phyloP scores from a whole-genome alignment of 2,797 vertebrate species.

The Lophius americanus region DNA sequence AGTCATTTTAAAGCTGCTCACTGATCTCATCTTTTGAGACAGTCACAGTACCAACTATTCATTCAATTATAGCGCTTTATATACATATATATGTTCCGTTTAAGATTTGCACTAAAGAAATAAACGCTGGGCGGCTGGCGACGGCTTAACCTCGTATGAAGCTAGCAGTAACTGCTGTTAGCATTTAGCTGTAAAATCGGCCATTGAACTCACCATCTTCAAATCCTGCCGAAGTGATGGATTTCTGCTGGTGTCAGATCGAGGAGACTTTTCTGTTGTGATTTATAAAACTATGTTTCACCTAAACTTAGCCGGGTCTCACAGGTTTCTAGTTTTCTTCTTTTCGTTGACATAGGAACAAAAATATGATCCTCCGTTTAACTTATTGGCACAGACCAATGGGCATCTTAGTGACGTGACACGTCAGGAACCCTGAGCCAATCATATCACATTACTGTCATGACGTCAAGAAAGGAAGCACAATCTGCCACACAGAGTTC shows the following conservation, averaged over 20 bases:
- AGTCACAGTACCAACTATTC: too few species aligned
- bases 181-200: constrained; percentile 54
- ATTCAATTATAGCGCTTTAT: not conserved
- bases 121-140: constrained; percentile 41
- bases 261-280: constrained; percentile 15
- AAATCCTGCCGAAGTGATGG: constrained; percentile 30
- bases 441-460: constrained; percentile 6
- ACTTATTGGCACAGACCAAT: constrained; percentile 73
- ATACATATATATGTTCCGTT: not conserved
- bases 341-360: constrained; percentile 86
- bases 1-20: constrained; percentile 4
- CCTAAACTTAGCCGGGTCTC: constrained; percentile 50
- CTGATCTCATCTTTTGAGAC: not conserved
- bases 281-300: constrained; percentile 22
- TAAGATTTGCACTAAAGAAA: not conserved
- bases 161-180: constrained; percentile 61
- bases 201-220: constrained; percentile 78
- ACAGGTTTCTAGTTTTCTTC: constrained; percentile 61
- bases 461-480: constrained; percentile 9
- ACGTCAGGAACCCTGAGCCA: constrained; percentile 58
- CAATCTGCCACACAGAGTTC: constrained; percentile 43
- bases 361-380: constrained; percentile 80
- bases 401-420: not conserved
- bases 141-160: constrained; percentile 57
- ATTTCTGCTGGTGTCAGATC: constrained; percentile 27